These are phyloP conservation scores for Lasioglossum zephyrum DNA, from an alignment of 2,888 invertebrate genomes.

Conservation along the genomic window DNA sequence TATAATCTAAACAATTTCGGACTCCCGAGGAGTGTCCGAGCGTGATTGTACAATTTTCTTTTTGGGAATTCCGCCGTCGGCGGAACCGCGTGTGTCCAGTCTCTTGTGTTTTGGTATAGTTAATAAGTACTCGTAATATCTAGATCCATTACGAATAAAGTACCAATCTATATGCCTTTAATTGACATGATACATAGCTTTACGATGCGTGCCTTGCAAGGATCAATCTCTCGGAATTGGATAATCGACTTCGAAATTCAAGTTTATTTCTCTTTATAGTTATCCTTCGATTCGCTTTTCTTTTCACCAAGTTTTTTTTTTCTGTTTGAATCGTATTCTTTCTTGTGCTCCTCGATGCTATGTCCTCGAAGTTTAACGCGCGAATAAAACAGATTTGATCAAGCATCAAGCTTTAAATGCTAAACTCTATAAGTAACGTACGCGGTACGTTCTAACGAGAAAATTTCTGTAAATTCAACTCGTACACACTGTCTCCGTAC, in stretches of 20 bases:
- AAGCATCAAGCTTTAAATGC: slow-evolving; percentile 60
- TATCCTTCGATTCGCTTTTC: neutral
- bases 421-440: slow-evolving; percentile 60
- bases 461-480: slow-evolving; percentile 40
- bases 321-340: neutral
- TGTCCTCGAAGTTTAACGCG: slow-evolving; percentile 44
- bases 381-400: slow-evolving; percentile 44
- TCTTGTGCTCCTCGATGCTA: slow-evolving; percentile 36
- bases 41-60: slow-evolving; percentile 66
- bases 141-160: slow-evolving; percentile 53
- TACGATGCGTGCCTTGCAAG: slow-evolving; percentile 59
- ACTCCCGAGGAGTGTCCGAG: slow-evolving; percentile 31
- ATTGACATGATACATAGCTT: slow-evolving; percentile 72
- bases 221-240: slow-evolving; percentile 51
- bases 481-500: slow-evolving; percentile 43
- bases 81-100: slow-evolving; percentile 53
- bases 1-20: slow-evolving; percentile 56
- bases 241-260: slow-evolving; percentile 34
- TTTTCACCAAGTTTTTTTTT: neutral
- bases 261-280: slow-evolving; percentile 1
- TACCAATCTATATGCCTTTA: slow-evolving; percentile 64
- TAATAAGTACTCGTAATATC: slow-evolving; percentile 44
- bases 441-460: slow-evolving; percentile 59
- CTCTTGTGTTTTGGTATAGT: slow-evolving; percentile 59
- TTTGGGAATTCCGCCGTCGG: slow-evolving; percentile 43